A percentile compares a stretch with the other conserved stretches of the same genome.
These are phyloP conservation scores for Cyclargus thomasi DNA, from an alignment of 1,140 invertebrate species.

Conservation along the genomic window DNA sequence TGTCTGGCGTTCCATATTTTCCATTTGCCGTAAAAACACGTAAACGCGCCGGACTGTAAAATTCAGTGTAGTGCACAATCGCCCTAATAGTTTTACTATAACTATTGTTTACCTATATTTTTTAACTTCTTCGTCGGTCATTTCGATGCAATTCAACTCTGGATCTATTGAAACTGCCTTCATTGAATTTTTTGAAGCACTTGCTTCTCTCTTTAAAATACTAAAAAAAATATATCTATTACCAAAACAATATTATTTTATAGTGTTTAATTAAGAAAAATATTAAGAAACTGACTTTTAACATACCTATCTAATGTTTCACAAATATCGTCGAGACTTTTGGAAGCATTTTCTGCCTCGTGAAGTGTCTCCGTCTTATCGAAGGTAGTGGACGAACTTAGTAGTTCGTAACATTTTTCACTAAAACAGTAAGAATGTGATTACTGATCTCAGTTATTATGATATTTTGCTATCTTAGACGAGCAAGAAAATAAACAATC, in stretches of 20 bases:
- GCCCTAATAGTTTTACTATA: neutral
- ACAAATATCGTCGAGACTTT: constrained; percentile 30
- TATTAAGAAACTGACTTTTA: neutral
- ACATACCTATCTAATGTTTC: constrained; percentile 36
- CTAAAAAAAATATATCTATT: constrained; percentile 3
- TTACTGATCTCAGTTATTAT: no score
- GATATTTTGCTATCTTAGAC: no score
- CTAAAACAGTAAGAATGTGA: constrained; percentile 25
- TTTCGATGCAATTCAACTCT: constrained; percentile 14
- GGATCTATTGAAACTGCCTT: constrained; percentile 15
- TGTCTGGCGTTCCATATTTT: no score
- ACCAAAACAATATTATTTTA: no score
- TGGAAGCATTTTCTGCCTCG: constrained; percentile 25
- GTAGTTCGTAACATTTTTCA: constrained; percentile 23
- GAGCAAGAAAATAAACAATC: neutral
- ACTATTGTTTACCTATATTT: constrained; percentile 31
- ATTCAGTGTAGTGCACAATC: neutral
- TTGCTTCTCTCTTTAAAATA: constrained; percentile 22
- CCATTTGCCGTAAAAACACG: no score
- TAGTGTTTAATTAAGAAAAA: neutral
- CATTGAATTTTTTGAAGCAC: constrained; percentile 3
- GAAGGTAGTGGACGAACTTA: constrained; percentile 18
- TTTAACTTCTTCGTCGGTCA: constrained; percentile 23
- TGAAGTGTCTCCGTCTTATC: constrained; percentile 21
- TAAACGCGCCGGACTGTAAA: no score